A percentile compares a stretch with the other conserved stretches of the same genome.
Conservation (phyloP, 1,140 invertebrate genomes). For the Diploscapter pachys region DNA sequence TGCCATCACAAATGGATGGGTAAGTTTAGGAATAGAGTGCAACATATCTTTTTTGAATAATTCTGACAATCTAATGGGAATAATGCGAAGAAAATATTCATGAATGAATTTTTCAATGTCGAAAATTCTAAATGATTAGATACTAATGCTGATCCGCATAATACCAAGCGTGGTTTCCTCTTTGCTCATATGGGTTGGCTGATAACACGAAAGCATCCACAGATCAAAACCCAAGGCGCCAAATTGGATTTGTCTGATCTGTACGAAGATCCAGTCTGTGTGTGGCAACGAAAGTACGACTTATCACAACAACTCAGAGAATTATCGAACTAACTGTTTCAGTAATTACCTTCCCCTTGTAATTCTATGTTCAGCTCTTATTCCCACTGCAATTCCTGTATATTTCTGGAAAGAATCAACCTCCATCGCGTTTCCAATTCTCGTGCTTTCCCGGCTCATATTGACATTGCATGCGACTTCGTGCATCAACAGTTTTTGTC, state of each 20-base stretch:
- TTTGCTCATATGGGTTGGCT: slow-evolving; percentile 94
- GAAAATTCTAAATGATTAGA: slow-evolving; percentile 62
- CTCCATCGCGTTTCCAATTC: slow-evolving; percentile 75
- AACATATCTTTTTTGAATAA: too few relatives aligned
- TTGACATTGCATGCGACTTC: slow-evolving; percentile 86
- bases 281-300: slow-evolving; percentile 76
- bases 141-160: slow-evolving; percentile 92
- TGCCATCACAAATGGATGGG: slow-evolving; percentile 88
- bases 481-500: slow-evolving; percentile 90
- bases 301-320: too few relatives aligned
- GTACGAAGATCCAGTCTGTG: slow-evolving; percentile 76
- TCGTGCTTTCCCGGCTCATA: slow-evolving; percentile 78
- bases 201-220: slow-evolving; percentile 80
- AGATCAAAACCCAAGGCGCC: slow-evolving; percentile 76
- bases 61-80: too few relatives aligned
- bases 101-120: too few relatives aligned
- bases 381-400: slow-evolving; percentile 79
- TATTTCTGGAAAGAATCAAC: slow-evolving; percentile 79
- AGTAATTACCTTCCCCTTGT: slow-evolving; percentile 74
- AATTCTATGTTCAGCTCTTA: slow-evolving; percentile 75
- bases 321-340: slow-evolving; percentile 52
- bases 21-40: too few relatives aligned
- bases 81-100: too few relatives aligned
- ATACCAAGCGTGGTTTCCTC: slow-evolving; percentile 88
- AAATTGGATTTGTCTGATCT: slow-evolving; percentile 81